Evolutionary conservation across 2,113 vertebrate genomes (phyloP).

Genomic region (Prionailurus bengalensis): DNA sequence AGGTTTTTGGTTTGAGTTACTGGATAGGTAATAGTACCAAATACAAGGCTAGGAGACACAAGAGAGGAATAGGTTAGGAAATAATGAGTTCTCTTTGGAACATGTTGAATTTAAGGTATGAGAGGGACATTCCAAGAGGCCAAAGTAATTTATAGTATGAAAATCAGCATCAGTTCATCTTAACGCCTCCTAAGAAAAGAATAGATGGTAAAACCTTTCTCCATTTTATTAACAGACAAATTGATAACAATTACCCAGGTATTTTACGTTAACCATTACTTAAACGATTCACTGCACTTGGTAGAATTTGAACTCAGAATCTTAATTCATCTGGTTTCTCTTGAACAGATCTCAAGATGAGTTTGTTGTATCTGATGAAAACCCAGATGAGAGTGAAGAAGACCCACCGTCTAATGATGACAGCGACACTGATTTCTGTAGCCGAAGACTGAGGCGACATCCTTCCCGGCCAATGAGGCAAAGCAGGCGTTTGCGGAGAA

Average conservation of each 20-base stretch:
- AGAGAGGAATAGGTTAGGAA: not conserved
- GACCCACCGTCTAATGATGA: conserved; percentile 91
- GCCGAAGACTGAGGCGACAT: conserved; percentile 87
- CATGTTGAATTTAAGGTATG: conserved; percentile 8
- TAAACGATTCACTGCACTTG: not conserved
- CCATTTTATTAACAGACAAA: conserved; percentile 14
- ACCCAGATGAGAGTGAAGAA: conserved; percentile 91
- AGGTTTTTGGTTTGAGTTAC: not conserved
- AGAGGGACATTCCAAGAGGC: not conserved
- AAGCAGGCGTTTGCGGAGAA: conserved; percentile 89
- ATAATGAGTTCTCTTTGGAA: conserved; percentile 14
- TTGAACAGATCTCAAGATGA: conserved; percentile 94
- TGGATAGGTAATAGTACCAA: not conserved
- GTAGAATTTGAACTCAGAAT: conserved; percentile 44
- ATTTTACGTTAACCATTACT: not conserved
- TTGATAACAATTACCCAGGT: not conserved
- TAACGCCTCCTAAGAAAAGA: not conserved
- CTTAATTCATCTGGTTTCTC: conserved; percentile 15
- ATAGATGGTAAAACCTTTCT: not conserved
- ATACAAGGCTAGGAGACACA: not conserved
- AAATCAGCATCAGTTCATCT: not conserved
- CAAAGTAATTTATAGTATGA: not conserved
- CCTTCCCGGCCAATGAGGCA: conserved; percentile 88
- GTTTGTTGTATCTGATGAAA: conserved; percentile 93
- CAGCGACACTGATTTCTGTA: conserved; percentile 90